These are phyloP conservation scores for Agelaius tricolor DNA, from an alignment of 2,113 vertebrate genomes.

Conservation along the genomic window DNA sequence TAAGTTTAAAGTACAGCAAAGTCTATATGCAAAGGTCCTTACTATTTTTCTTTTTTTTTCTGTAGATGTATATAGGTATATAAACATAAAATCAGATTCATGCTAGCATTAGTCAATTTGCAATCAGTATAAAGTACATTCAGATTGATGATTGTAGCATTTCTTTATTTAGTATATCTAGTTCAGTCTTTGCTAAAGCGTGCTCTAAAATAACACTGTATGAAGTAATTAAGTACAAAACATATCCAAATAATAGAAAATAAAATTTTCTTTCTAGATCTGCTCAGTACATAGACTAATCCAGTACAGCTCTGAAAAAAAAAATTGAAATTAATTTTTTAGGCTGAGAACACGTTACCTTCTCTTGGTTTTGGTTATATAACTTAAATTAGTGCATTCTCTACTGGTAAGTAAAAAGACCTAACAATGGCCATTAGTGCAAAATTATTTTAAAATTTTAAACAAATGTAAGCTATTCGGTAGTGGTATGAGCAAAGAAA, in stretches of 20 bases:
- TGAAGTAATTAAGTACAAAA: neutral
- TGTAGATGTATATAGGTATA: neutral
- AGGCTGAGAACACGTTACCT: neutral
- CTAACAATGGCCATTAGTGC: neutral
- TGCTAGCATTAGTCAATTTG: neutral
- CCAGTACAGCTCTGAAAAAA: neutral
- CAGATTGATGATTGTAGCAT: neutral
- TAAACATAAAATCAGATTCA: neutral
- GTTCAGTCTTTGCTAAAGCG: neutral
- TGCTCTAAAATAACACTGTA: neutral
- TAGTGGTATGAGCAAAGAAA: neutral
- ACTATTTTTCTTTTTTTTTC: neutral
- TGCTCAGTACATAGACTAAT: neutral
- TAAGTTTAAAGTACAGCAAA: neutral
- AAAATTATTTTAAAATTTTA: neutral
- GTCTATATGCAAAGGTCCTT: neutral
- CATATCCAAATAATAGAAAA: neutral
- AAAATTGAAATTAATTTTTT: neutral
- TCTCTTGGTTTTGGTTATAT: neutral
- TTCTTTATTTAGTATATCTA: neutral
- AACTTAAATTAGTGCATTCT: neutral
- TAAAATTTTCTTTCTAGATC: neutral
- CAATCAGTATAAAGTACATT: neutral
- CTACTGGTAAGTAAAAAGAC: neutral
- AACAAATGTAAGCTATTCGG: neutral